Evolutionary conservation across 1,140 invertebrate species (phyloP), one percentile per base, ranked within the genome.

Genomic region (Druon quercuslanigerum): DNA sequence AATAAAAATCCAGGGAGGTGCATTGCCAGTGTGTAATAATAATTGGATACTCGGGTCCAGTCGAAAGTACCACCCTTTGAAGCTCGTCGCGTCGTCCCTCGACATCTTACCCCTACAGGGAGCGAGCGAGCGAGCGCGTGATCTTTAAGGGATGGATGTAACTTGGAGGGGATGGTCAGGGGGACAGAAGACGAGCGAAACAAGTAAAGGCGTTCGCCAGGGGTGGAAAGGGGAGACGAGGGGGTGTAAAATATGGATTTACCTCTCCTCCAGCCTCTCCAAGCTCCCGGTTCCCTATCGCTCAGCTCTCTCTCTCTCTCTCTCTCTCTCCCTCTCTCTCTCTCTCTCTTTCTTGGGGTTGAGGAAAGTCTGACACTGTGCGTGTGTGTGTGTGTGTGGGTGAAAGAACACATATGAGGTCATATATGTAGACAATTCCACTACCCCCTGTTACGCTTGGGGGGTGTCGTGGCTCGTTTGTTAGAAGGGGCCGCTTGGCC

Each of bases 211-310:
- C 85, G 84, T 82, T 82, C 81, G 81, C 79, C 72, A 82, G 79
- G 74, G 81, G 74, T 72, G 76, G 51, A 76, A 77, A 33, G 50
- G 81, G 75, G 78, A 81, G 83, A 83, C 81, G 87, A 88, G 84
- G 87, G 87, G 85, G 88, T 87, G 89, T 90, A 90, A 90, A 90
- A 90, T 90, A 90, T 90, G 89, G 89, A 90, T 90, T 90, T 90
- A 90, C 89, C 87, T 89, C 89, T 87, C 89, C 88, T 89, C 85
- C 82, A 83, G 84, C 82, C 82, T 84, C 86, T 84, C 25, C 19
- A 82, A 81, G 87, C 82, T 87, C 82, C 83, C 80, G 84, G 83
- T 80, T 87, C 7, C 33, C 85, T 85, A 87, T 86, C 85, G 83
- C 78, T 78, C 79, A 76, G 83, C 66, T 80, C 80, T 72, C 13